Evolutionary conservation across 2,888 invertebrate species (phyloP), one percentile per base, ranked within the genome.

Genomic region (Brachyptera risi): DNA sequence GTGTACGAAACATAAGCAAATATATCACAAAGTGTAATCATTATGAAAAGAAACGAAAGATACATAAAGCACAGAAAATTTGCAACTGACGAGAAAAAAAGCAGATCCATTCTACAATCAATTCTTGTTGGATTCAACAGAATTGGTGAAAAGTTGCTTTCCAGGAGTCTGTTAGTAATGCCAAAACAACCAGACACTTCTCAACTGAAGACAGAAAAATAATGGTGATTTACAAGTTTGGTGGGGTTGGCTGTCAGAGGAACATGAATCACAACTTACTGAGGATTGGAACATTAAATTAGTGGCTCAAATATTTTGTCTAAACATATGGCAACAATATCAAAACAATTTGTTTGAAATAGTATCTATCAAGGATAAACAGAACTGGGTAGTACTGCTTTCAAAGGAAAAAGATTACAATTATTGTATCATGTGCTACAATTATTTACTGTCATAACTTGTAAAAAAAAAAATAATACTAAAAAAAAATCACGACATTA

Each of bases 31-130:
- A 56, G 62, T 62, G 58, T 57, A 61, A 35, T 58, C 21, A 57
- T 21, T 54, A 26, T 40, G 27, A 59, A 54, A 50, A 38, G 38
- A 58, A 31, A 38, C 60, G 49, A 62, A 60, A 56, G 59, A 50
- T 49, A 63, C 57, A 65, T 42, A 63, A 54, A 65, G 64, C 63
- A 62, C 61, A 61, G 58, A 64, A 64, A 54, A 60, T 63, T 63
- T 64, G 64, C 64, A 66, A 64, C 60, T 62, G 65, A 65, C 65
- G 62, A 62, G 61, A 59, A 58, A 63, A 62, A 65, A 61, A 65
- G 64, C 61, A 65, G 62, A 64, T 64, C 65, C 61, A 63, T 64
- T 59, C 59, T 59, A 61, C 13, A 38, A 38, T 38, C 15, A 13
- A 38, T 4, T 38, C 40, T 38, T 15, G 13, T 17, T 38, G 35